Evolutionary conservation across 2,797 vertebrate genomes (phyloP), one percentile per base, ranked within the genome.

Genomic region (Pangasius krempfi): DNA sequence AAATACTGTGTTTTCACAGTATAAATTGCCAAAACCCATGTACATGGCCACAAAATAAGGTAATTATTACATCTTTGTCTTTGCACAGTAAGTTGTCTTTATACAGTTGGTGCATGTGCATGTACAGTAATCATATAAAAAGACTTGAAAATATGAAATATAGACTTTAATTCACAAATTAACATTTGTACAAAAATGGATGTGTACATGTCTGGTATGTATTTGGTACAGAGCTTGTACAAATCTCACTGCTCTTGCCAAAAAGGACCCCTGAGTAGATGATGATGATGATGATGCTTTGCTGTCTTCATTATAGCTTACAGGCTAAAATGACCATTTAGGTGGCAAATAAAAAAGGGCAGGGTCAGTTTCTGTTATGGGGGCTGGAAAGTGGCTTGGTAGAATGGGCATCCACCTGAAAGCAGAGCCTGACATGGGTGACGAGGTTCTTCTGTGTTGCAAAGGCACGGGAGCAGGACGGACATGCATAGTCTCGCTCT

Each of bases 371-470:
- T 58, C 30, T 86, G 22, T 58, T 27, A 58, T 93, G 93, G 58
- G 94, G 84, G 86, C 12, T 92, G 94, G 94, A 95, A 70, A 93
- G 88, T 12, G 93, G 93, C 4, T 44, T 90, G 10, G 93, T 78
- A 47, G 92, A 92, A 44, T 89, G 90, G 22, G 88, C 92, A 56
- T 80, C 86, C 90, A 94, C 87, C 92, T 96, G 94, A 93, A 93
- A 96, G 93, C 96, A 97, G 75, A 93, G 93, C 92, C 95, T 96
- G 89, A 93, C 86, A 47, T 97, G 97, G 44, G 95, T 95, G 1
- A 95, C 90, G 91, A 97, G 95, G 93, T 95, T 97, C 92, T 97
- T 97, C 92, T 93, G 95, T 1, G 96, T 95, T 85, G 95, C 95
- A 81, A 97, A 97, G 84, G 96, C 95, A 94, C 96, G 96, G 92